These are phyloP conservation scores for Oreochromis tanganicae DNA, from an alignment of 2,113 vertebrate genomes.

Conservation along the genomic window DNA sequence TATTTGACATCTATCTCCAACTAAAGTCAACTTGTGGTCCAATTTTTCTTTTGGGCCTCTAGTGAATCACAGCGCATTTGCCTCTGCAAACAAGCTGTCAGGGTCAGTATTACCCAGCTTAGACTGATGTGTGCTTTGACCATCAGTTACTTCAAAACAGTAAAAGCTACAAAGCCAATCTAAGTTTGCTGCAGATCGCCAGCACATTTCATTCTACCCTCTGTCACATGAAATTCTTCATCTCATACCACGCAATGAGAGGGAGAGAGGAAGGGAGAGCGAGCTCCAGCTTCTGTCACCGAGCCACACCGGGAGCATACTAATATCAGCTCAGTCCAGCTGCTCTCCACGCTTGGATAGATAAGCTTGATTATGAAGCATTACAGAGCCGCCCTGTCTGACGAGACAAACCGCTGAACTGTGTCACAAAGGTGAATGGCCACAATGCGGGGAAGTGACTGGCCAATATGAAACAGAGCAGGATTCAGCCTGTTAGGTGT, in stretches of 20 bases:
- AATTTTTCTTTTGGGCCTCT: background rate
- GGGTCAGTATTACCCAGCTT: background rate
- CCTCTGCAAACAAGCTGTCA: conserved; percentile 15
- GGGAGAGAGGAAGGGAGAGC: background rate
- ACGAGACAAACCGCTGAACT: conserved; percentile 9
- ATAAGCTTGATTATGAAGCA: conserved; percentile 52
- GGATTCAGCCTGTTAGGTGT: background rate
- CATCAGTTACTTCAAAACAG: background rate
- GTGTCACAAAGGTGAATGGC: conserved; percentile 7
- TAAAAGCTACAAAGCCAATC: conserved; percentile 27
- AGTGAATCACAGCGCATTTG: background rate
- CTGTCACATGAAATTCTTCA: conserved; percentile 50
- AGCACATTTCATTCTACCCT: conserved; percentile 27
- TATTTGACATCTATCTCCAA: background rate
- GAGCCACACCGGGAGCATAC: conserved; percentile 46
- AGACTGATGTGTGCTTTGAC: background rate
- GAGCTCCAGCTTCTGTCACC: conserved; percentile 35
- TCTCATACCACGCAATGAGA: conserved; percentile 24
- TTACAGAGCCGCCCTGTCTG: conserved; percentile 37
- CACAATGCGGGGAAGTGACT: background rate
- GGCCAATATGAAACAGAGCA: background rate
- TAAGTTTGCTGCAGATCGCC: background rate
- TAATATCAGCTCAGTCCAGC: conserved; percentile 54
- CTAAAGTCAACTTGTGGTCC: background rate
- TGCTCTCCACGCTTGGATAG: conserved; percentile 38